Conservation (phyloP, 1,140 invertebrate species). For the Drosophila sucinea region DNA sequence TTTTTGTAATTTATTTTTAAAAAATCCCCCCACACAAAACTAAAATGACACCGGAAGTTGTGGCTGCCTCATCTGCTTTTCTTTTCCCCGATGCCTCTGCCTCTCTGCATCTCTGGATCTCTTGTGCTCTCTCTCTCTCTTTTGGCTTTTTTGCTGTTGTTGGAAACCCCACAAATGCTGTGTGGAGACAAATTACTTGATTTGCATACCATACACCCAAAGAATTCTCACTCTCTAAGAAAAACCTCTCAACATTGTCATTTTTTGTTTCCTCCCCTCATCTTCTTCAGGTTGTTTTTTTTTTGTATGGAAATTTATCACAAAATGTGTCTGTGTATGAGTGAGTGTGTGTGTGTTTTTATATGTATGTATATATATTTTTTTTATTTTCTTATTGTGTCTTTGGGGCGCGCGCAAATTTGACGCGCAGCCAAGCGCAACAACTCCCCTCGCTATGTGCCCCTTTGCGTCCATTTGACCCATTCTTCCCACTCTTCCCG, state of each 20-base stretch:
- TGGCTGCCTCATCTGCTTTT: slow-evolving; percentile 67
- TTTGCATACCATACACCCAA: slow-evolving; percentile 57
- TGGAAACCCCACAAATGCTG: slow-evolving; percentile 58
- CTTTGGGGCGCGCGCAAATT: slow-evolving; percentile 57
- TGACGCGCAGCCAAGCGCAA: slow-evolving; percentile 67
- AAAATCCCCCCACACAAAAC: slow-evolving; percentile 61
- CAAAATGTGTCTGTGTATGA: slow-evolving; percentile 23
- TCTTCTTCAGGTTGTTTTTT: slow-evolving; percentile 37
- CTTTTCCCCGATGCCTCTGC: slow-evolving; percentile 13
- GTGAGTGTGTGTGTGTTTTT: neutral
- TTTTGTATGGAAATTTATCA: slow-evolving; percentile 76
- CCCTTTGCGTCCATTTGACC: slow-evolving; percentile 34
- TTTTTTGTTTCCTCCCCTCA: slow-evolving; percentile 47
- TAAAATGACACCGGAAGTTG: slow-evolving; percentile 75
- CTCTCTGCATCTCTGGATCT: slow-evolving; percentile 16
- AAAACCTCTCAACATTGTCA: slow-evolving; percentile 76
- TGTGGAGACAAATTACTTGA: slow-evolving; percentile 75
- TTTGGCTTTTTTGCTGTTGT: slow-evolving; percentile 17
- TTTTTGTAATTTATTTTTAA: slow-evolving; percentile 74
- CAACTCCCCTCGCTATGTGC: slow-evolving; percentile 32
- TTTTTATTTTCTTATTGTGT: slow-evolving; percentile 24
- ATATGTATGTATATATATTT: neutral
- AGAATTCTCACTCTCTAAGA: slow-evolving; percentile 30
- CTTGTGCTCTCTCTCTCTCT: slow-evolving; percentile 26
- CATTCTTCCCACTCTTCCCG: slow-evolving; percentile 1